These are phyloP conservation scores for Catagonus wagneri DNA, from an alignment of 2,113 vertebrate species.

Conservation along the genomic window DNA sequence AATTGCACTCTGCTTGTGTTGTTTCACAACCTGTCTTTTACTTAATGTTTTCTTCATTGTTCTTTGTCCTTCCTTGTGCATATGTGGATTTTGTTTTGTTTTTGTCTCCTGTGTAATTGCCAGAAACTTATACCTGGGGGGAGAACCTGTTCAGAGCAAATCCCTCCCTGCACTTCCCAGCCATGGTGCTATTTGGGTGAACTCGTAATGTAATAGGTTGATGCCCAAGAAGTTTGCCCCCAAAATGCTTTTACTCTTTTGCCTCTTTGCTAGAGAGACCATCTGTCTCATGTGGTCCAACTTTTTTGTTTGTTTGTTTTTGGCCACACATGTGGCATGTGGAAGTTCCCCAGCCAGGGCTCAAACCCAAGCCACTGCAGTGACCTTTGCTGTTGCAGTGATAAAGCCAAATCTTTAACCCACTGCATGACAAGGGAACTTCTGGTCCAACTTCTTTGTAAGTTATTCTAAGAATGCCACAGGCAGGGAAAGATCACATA, in stretches of 20 bases:
- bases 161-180: no score
- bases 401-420: no score
- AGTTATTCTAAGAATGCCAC: slow-evolving; percentile 14
- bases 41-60: background rate
- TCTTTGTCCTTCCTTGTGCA: background rate
- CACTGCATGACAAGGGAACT: no score
- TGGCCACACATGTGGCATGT: no score
- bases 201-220: background rate
- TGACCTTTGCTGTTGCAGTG: no score
- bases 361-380: no score
- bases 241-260: background rate
- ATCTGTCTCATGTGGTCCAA: slow-evolving; percentile 19
- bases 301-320: no score
- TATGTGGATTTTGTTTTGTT: slow-evolving; percentile 23
- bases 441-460: background rate
- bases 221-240: background rate
- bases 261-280: slow-evolving; percentile 7
- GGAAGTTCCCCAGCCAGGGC: no score
- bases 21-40: background rate
- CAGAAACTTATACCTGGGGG: background rate
- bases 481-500: slow-evolving; percentile 11
- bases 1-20: background rate
- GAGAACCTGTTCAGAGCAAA: slow-evolving; percentile 29
- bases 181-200: background rate
- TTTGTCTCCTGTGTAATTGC: slow-evolving; percentile 35